Percentiles rank a stretch among this genome's conserved stretches.
phyloP scores from a whole-genome alignment of 2,113 vertebrate species.

The Haemorhous mexicanus region DNA sequence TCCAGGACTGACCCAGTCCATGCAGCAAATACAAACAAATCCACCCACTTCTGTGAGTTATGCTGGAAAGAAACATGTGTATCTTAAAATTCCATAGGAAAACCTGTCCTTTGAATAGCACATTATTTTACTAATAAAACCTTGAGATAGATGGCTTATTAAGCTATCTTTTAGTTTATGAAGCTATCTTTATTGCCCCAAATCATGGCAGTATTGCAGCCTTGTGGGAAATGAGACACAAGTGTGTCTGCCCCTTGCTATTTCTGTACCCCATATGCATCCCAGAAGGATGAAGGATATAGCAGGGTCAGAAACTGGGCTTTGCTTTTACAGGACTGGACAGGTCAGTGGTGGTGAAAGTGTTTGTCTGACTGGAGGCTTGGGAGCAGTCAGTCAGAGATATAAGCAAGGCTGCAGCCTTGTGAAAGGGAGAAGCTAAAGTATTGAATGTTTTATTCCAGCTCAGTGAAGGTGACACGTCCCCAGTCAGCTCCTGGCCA shows the following conservation, averaged over 20 bases:
- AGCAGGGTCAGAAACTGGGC: not conserved
- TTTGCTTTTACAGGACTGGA: not conserved
- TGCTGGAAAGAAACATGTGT: not conserved
- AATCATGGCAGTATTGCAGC: not conserved
- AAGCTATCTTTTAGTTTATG: not conserved
- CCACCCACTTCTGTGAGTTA: not conserved
- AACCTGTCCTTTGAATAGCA: not conserved
- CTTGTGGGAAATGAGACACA: not conserved
- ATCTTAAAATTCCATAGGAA: not conserved
- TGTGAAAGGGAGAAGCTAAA: not conserved
- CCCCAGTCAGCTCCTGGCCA: not conserved
- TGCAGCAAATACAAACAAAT: not conserved
- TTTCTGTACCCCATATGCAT: not conserved
- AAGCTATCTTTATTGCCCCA: not conserved
- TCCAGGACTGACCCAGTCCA: not conserved
- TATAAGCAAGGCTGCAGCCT: not conserved
- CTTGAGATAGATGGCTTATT: not conserved
- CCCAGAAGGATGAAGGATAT: not conserved
- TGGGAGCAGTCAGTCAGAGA: not conserved
- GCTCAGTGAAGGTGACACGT: not conserved
- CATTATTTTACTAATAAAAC: not conserved
- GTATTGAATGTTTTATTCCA: not conserved
- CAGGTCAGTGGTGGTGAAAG: not conserved
- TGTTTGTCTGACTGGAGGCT: not conserved
- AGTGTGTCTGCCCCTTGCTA: not conserved